A percentile compares a stretch with the other conserved stretches of the same genome.
phyloP scores from a whole-genome alignment of 2,113 vertebrate species.

The Rattus norvegicus region DNA sequence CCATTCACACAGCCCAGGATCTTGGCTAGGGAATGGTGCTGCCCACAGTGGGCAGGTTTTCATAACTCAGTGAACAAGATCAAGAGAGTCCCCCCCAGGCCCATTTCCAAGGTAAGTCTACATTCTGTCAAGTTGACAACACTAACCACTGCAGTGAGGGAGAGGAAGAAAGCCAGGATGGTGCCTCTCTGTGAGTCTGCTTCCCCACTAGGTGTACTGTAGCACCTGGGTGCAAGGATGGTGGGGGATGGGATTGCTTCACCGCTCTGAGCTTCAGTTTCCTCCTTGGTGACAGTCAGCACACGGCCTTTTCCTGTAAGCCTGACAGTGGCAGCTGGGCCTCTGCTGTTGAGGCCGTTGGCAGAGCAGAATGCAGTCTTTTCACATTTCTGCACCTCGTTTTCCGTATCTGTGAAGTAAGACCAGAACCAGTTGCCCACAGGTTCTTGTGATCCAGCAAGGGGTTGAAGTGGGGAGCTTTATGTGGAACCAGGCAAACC shows the following conservation, averaged over 20 bases:
- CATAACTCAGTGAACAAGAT: background rate
- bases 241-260: background rate
- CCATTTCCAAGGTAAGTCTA: background rate
- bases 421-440: background rate
- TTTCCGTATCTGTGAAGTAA: background rate
- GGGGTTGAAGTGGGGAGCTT: background rate
- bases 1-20: background rate
- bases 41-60: background rate
- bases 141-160: background rate
- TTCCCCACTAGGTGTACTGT: background rate
- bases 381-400: background rate
- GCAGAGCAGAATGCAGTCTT: background rate
- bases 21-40: background rate
- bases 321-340: fast-evolving
- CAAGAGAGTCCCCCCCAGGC: background rate
- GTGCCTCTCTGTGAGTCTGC: background rate
- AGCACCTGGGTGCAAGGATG: too few species aligned
- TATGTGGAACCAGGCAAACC: background rate
- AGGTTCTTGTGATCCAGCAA: background rate
- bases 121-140: background rate
- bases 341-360: background rate
- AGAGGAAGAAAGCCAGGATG: background rate
- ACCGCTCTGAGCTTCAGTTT: background rate
- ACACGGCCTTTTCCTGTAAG: background rate
- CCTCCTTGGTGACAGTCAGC: background rate